Evolutionary conservation across 2,888 invertebrate species (phyloP), one percentile per base, ranked within the genome.

Genomic region (Cataglyphis albicans): DNA sequence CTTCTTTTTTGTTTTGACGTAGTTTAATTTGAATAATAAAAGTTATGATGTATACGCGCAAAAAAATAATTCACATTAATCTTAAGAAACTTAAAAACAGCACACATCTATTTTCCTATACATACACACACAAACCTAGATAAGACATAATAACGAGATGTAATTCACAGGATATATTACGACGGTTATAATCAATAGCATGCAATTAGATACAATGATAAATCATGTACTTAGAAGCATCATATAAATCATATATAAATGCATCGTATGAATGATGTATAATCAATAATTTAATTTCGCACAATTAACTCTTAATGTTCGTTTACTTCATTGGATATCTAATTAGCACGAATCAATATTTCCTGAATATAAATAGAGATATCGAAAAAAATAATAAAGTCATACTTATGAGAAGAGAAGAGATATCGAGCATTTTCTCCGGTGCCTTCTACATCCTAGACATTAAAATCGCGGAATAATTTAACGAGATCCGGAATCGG

Each of bases 391-490:
- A 4, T 3, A 12, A 57, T 57, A 55, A 12, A 35, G 2, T 48
- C 55, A 7, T 15, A 18, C 15, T 2, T 52, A n/a, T 0, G 25
- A 65, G 25, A 41, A 38, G 1, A 10, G 3, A 12, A 12, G 12
- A 9, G 4, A 48, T 44, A 80, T 70, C 25, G 55, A 65, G 5
- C n/a, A 29, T 38, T 1, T n/a, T 52, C 7, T 2, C 7, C 7
- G 18, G 3, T 18, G 7, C 38, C 55, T 10, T 12, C 6, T n/a
- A 25, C 35, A 21, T n/a, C 9, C 7, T 25, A 41, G n/a, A 48
- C 21, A 12, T 59, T 78, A 70, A 59, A 70, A 12, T 78, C 18
- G 59, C 59, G 25, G 70, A 80, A 80, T 35, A 80, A 80, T 70
- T 80, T 70, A 80, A 80, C 59, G 44, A 70, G 70, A 41, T 59